Evolutionary conservation across 2,888 invertebrate genomes (phyloP).

Genomic region (Hemistola chrysoprasaria): DNA sequence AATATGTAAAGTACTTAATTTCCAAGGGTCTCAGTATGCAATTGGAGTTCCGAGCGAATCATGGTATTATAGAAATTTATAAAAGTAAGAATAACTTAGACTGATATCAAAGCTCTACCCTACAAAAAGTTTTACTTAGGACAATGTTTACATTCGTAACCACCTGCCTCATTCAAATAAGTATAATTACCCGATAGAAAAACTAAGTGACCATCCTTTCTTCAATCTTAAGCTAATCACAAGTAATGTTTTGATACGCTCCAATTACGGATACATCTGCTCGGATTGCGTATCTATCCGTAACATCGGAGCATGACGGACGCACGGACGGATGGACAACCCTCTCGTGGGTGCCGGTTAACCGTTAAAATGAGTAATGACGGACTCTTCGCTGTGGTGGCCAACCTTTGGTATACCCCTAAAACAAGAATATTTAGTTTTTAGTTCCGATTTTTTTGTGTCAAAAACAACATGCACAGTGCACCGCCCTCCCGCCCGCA

Average conservation of each 20-base stretch:
- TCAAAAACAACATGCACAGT: too few relatives aligned
- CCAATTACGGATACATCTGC: conserved; percentile 78
- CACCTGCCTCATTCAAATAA: background rate
- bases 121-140: too few relatives aligned
- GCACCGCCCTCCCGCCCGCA: too few relatives aligned
- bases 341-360: conserved; percentile 66
- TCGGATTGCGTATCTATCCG: conserved; percentile 49
- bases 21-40: too few relatives aligned
- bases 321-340: conserved; percentile 61
- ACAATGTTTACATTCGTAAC: too few relatives aligned
- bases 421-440: conserved; percentile 13
- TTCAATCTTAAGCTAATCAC: conserved; percentile 30
- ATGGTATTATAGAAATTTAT: too few relatives aligned
- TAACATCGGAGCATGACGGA: conserved; percentile 56
- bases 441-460: too few relatives aligned
- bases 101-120: too few relatives aligned
- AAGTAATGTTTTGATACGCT: conserved; percentile 78
- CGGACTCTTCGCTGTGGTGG: conserved; percentile 43
- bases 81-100: too few relatives aligned
- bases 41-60: too few relatives aligned
- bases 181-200: background rate
- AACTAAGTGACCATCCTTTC: conserved; percentile 17
- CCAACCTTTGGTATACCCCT: conserved; percentile 38
- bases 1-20: too few relatives aligned
- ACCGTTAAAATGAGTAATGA: conserved; percentile 80